Conservation (phyloP, 2,797 vertebrate species). For the Urosaurus nigricauda region DNA sequence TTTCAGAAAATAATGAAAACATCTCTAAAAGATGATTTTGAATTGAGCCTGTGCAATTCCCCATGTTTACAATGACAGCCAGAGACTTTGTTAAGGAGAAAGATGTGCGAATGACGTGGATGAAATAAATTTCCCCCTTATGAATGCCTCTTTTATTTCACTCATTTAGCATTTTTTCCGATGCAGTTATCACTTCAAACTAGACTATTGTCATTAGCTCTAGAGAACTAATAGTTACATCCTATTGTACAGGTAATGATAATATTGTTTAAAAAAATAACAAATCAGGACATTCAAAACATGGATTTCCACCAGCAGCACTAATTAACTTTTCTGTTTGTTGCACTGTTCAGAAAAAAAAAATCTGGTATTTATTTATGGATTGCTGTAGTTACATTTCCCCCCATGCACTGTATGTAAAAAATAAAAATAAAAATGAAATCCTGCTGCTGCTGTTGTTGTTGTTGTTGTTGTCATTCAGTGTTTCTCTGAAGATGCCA, state of each 20-base stretch:
- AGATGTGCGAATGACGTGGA: not conserved
- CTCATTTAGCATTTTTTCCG: not conserved
- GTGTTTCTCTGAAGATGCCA: too few species aligned
- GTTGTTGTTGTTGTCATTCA: too few species aligned
- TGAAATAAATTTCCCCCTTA: not conserved
- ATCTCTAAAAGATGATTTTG: not conserved
- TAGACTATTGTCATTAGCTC: conserved; percentile 2
- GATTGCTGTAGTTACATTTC: not conserved
- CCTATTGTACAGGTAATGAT: conserved; percentile 4
- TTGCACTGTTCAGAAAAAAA: not conserved
- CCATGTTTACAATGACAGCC: not conserved
- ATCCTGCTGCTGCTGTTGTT: too few species aligned
- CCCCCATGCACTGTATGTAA: not conserved
- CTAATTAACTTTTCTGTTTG: conserved; percentile 6
- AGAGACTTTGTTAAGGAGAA: not conserved
- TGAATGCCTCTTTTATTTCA: conserved; percentile 21
- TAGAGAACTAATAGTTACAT: conserved; percentile 34
- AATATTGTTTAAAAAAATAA: not conserved
- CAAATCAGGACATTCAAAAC: not conserved
- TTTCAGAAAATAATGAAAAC: conserved; percentile 39
- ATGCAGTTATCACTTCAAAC: conserved; percentile 1
- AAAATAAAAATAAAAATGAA: too few species aligned
- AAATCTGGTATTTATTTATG: conserved; percentile 9
- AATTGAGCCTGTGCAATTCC: not conserved
- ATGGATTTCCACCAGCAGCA: not conserved